phyloP scores from a whole-genome alignment of 2,113 vertebrate species.

The Reinhardtius hippoglossoides region DNA sequence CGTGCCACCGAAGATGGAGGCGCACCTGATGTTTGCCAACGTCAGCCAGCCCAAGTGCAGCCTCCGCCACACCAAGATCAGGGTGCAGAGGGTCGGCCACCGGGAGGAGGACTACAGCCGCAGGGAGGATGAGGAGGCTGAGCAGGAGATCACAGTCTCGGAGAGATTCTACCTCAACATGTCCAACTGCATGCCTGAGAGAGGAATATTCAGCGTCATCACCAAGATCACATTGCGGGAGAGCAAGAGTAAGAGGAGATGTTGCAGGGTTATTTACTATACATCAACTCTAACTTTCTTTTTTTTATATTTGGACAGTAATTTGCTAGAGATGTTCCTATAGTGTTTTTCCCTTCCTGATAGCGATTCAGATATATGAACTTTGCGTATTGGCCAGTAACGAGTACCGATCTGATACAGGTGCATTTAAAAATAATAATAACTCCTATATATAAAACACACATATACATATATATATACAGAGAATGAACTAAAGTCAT shows the following conservation, averaged over 20 bases:
- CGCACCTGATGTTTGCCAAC: slow-evolving; percentile 81
- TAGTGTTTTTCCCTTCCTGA: no score
- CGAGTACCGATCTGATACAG: no score
- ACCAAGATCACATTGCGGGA: slow-evolving; percentile 82
- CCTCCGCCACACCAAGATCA: slow-evolving; percentile 78
- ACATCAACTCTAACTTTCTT: not conserved
- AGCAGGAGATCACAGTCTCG: slow-evolving; percentile 61
- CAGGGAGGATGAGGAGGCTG: slow-evolving; percentile 84
- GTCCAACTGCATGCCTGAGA: slow-evolving; percentile 87
- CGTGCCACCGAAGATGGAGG: slow-evolving; percentile 80
- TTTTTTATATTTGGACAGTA: not conserved
- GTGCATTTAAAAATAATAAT: no score
- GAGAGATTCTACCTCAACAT: slow-evolving; percentile 91
- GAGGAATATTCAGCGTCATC: slow-evolving; percentile 78
- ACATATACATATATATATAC: no score
- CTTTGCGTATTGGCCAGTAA: no score
- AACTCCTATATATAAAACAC: no score
- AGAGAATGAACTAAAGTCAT: no score
- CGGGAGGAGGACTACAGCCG: slow-evolving; percentile 72
- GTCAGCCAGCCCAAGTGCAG: slow-evolving; percentile 84
- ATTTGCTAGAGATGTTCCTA: not conserved
- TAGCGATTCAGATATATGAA: no score
- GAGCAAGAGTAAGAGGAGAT: slow-evolving; percentile 27
- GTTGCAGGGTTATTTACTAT: not conserved
- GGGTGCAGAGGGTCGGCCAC: slow-evolving; percentile 73